Conservation (phyloP, 2,113 vertebrate genomes). For the Toxotes jaculatrix region DNA sequence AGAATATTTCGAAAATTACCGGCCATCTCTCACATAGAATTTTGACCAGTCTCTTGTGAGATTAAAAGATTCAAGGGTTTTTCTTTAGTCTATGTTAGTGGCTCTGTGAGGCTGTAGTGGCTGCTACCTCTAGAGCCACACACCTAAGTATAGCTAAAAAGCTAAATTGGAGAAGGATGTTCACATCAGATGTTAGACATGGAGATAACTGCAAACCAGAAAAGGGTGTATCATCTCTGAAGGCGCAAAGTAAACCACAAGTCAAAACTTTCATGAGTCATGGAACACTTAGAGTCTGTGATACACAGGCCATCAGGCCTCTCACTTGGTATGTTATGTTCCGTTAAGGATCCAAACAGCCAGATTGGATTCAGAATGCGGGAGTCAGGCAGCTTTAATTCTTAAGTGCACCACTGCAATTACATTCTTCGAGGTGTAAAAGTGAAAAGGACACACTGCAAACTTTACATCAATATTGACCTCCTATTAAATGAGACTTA, state of each 20-base stretch:
- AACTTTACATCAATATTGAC: conserved; percentile 80
- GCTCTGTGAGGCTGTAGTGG: neutral
- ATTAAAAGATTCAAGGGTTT: conserved; percentile 6
- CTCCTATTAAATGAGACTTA: conserved; percentile 81
- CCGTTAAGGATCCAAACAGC: conserved; percentile 1
- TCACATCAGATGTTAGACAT: conserved; percentile 1
- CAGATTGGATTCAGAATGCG: conserved; percentile 15
- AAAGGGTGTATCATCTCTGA: neutral
- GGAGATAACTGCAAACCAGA: neutral
- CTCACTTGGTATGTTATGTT: neutral
- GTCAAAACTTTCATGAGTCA: conserved; percentile 12
- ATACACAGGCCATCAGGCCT: neutral
- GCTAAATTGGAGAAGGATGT: neutral
- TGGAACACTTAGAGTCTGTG: neutral
- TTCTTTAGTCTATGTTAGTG: neutral
- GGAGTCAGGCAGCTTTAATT: conserved; percentile 43
- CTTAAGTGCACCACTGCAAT: conserved; percentile 36
- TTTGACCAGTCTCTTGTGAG: neutral
- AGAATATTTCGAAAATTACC: conserved; percentile 30
- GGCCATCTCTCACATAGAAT: conserved; percentile 23
- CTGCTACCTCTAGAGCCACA: neutral
- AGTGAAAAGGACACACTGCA: conserved; percentile 67
- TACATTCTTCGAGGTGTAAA: conserved; percentile 65
- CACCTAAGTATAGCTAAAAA: neutral
- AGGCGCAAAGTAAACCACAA: neutral